Base-by-base conservation (phyloP, 2,888 invertebrate species). In the Steinernema scapterisci region DNA sequence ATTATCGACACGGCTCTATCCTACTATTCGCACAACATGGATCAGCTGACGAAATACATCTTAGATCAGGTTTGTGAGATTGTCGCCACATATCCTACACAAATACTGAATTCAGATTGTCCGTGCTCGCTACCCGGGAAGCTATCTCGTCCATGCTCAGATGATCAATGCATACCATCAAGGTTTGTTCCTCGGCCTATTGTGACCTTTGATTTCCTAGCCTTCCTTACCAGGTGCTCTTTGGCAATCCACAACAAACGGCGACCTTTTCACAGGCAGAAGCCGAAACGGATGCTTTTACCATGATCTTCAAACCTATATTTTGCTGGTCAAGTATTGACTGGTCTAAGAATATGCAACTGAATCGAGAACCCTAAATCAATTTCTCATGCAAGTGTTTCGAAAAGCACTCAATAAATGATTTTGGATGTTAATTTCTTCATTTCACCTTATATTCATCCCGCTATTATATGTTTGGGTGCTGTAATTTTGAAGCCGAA, bases 131-230 rank as follows among this genome's bases (percentile, higher is more conserved):
- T 76, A 76, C 27, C 13, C 74, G 23, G 81, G 81, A 9, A 63
- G 31, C 3, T 81, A 81, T 80, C 75, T 81, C 45, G 81, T 81
- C 13, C 81, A 81, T 73, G 76, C 81, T n/a, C 79, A 81, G 71
- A 74, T 82, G 74, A 81, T 81, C 76, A 46, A 71, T 45, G 70
- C 74, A 11, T 73, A 71, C 25, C 71, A 74, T 6, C 81, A 81
- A 70, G 78, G 78, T 38, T 6, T 38, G n/a, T n/a, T n/a, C n/a
- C n/a, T n/a, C 9, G 16, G 11, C 45, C 45, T 16, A n/a, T n/a
- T n/a, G n/a, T n/a, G n/a, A n/a, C n/a, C n/a, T n/a, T n/a, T n/a
- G n/a, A n/a, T n/a, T n/a, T n/a, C n/a, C 38, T 9, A 38, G 38
- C 38, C 9, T 38, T 38, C 38, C 9, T 38, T 38, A 6, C 9